These are phyloP conservation scores for Camponotus fellah DNA, from an alignment of 2,888 invertebrate genomes.

Conservation along the genomic window DNA sequence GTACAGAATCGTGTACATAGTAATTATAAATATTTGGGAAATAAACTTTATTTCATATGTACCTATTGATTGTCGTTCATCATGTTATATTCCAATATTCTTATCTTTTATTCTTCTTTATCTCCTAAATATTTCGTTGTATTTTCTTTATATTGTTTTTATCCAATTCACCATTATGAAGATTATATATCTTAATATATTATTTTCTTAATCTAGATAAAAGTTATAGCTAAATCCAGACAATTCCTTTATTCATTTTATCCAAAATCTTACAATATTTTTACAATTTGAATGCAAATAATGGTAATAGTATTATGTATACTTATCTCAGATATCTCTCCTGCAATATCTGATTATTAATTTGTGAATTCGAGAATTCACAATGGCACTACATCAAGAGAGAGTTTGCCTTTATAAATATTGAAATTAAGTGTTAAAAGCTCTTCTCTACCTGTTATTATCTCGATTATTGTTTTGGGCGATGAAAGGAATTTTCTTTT, in stretches of 20 bases:
- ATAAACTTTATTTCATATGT: slow-evolving; percentile 78
- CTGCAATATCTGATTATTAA: background rate
- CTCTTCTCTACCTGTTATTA: background rate
- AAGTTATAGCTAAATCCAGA: background rate
- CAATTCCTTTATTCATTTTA: slow-evolving; percentile 45
- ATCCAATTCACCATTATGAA: background rate
- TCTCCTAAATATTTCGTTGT: background rate
- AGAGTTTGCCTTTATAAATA: slow-evolving; percentile 10
- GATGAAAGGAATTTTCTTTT: background rate
- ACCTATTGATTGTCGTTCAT: slow-evolving; percentile 10
- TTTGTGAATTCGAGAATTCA: slow-evolving; percentile 2
- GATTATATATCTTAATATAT: background rate
- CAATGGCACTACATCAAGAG: slow-evolving; percentile 4
- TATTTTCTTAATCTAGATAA: background rate
- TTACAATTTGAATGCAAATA: slow-evolving; percentile 34
- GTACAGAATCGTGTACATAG: slow-evolving; percentile 80
- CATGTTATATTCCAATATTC: background rate
- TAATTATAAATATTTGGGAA: slow-evolving; percentile 72
- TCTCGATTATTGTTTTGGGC: background rate
- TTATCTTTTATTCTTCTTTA: background rate
- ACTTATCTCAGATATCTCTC: slow-evolving; percentile 11
- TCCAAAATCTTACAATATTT: slow-evolving; percentile 44
- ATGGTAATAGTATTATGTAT: slow-evolving; percentile 25
- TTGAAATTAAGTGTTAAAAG: slow-evolving; percentile 10
- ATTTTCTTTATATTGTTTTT: background rate